Conservation (phyloP, 2,888 invertebrate species). For the Noctua pronuba region DNA sequence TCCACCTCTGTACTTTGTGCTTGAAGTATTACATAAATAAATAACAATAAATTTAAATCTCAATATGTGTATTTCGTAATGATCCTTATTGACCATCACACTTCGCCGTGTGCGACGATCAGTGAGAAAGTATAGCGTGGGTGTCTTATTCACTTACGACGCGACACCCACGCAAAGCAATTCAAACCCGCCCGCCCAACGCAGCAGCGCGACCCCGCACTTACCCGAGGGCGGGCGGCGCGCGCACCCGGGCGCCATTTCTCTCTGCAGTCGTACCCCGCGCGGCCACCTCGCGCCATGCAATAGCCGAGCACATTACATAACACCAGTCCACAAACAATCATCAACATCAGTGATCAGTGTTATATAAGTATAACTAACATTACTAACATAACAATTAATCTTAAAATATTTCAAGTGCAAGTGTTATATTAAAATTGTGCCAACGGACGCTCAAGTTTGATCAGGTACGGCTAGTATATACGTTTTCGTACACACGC, state of each 20-base stretch:
- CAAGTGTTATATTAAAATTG: conserved; percentile 39
- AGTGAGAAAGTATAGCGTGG: not conserved
- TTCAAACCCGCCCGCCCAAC: conserved; percentile 16
- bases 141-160: not conserved
- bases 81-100: too few relatives aligned
- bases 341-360: conserved; percentile 65
- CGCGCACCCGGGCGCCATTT: conserved; percentile 87
- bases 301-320: conserved; percentile 79
- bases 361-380: conserved; percentile 57
- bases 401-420: conserved; percentile 36
- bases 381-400: conserved; percentile 33
- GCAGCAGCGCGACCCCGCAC: conserved; percentile 65
- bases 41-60: not conserved
- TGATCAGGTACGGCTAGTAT: conserved; percentile 54
- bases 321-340: conserved; percentile 72
- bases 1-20: too few relatives aligned
- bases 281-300: conserved; percentile 85
- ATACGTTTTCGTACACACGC: conserved; percentile 54
- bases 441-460: conserved; percentile 50
- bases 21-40: too few relatives aligned
- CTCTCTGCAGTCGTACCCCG: conserved; percentile 86
- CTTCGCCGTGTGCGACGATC: not conserved
- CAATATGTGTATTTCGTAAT: not conserved
- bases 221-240: conserved; percentile 86
- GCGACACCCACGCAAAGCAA: conserved; percentile 16